Evolutionary conservation across 1,140 invertebrate species (phyloP).

Genomic region (Leptopilina clavipes): DNA sequence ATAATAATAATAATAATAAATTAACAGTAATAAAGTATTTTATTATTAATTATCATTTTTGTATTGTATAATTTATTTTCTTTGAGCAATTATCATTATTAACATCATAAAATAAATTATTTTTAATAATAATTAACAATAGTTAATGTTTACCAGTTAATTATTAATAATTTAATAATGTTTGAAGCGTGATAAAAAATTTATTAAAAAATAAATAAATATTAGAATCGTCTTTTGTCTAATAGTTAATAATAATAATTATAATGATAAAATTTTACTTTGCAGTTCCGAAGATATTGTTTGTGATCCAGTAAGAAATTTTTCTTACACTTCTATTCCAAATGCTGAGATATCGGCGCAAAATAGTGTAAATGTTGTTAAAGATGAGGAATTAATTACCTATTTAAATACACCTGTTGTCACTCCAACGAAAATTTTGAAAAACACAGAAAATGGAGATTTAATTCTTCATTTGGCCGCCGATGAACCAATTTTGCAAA

Average conservation of each 20-base stretch:
- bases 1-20: no score
- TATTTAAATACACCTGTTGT: slow-evolving; percentile 18
- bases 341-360: not conserved
- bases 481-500: slow-evolving; percentile 21
- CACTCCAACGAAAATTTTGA: slow-evolving; percentile 4
- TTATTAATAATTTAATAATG: no score
- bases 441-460: slow-evolving; percentile 26
- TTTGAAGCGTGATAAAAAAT: no score
- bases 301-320: not conserved
- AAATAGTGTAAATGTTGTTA: not conserved
- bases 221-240: no score
- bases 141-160: no score
- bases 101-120: no score
- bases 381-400: slow-evolving; percentile 12
- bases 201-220: no score
- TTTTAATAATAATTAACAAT: no score
- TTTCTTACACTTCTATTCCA: not conserved
- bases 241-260: not conserved
- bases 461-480: slow-evolving; percentile 21
- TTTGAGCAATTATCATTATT: no score
- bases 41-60: no score
- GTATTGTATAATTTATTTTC: no score
- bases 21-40: no score
- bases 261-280: not conserved
- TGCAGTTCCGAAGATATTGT: not conserved